phyloP scores from a whole-genome alignment of 2,888 invertebrate species.

The Papilio gigon region DNA sequence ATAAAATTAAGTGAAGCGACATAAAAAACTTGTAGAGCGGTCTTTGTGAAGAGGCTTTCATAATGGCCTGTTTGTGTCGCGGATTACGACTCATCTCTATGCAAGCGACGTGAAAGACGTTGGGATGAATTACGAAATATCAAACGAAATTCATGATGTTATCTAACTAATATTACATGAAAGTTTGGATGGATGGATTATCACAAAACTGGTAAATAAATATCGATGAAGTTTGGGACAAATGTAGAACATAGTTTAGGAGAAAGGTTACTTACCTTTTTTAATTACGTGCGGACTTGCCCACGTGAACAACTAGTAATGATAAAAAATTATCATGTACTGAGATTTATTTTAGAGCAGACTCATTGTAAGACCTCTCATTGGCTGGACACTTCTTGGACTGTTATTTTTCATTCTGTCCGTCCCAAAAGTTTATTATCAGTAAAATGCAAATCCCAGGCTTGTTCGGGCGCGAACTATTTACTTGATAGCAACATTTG shows the following conservation, averaged over 20 bases:
- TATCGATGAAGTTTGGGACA: no score
- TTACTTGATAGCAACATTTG: conserved; percentile 26
- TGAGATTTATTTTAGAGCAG: no score
- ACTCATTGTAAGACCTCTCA: not conserved
- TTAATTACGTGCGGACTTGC: no score
- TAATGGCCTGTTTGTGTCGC: conserved; percentile 28
- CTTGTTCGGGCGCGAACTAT: conserved; percentile 27
- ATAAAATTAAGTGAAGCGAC: conserved; percentile 26
- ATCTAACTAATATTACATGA: no score
- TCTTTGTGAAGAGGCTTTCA: conserved; percentile 36
- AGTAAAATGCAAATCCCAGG: conserved; percentile 35
- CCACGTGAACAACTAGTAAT: no score
- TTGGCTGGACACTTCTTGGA: not conserved
- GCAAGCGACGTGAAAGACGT: conserved; percentile 11
- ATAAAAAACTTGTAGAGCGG: conserved; percentile 17
- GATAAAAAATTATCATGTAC: no score
- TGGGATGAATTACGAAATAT: conserved; percentile 4
- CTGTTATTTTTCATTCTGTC: conserved; percentile 16
- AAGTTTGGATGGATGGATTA: no score
- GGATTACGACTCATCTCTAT: conserved; percentile 30
- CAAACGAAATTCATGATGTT: not conserved
- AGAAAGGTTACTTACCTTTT: no score
- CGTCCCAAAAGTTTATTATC: conserved; percentile 16
- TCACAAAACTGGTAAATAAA: no score
- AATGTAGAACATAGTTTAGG: no score